phyloP scores from a whole-genome alignment of 1,140 invertebrate species.

The Nasonia vitripennis region DNA sequence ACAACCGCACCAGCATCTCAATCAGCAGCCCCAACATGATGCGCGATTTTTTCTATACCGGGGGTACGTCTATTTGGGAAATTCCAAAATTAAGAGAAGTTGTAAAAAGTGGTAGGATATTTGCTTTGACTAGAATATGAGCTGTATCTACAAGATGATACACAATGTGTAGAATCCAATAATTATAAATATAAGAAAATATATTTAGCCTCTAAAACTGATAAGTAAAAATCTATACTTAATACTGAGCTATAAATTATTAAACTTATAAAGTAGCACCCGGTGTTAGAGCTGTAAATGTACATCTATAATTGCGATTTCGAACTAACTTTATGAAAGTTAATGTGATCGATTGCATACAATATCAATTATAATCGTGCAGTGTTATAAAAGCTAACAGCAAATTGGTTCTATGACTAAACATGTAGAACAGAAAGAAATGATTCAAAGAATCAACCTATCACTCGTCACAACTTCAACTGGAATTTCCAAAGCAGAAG shows the following conservation, averaged over 20 bases:
- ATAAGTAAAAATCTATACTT: neutral
- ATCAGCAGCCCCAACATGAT: neutral
- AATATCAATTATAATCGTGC: neutral
- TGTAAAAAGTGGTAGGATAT: neutral
- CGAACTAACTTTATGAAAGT: neutral
- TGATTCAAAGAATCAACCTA: neutral
- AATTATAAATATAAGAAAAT: neutral
- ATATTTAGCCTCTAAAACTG: neutral
- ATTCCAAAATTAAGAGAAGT: neutral
- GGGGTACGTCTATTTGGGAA: neutral
- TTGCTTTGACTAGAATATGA: neutral
- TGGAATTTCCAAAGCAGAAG: constrained; percentile 18
- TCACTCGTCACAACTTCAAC: neutral
- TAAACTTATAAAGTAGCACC: neutral
- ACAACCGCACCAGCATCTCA: neutral
- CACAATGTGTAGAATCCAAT: too few relatives aligned
- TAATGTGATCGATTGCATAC: neutral
- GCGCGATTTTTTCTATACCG: neutral
- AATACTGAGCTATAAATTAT: too few relatives aligned
- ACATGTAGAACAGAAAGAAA: neutral
- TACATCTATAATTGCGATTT: neutral
- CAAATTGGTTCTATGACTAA: neutral
- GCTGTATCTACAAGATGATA: neutral
- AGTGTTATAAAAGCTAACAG: neutral
- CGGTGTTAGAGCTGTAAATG: neutral